Evolutionary conservation across 35 echinoderm and acorn worm genomes (phyloP).

Genomic region (Patiria miniata): DNA sequence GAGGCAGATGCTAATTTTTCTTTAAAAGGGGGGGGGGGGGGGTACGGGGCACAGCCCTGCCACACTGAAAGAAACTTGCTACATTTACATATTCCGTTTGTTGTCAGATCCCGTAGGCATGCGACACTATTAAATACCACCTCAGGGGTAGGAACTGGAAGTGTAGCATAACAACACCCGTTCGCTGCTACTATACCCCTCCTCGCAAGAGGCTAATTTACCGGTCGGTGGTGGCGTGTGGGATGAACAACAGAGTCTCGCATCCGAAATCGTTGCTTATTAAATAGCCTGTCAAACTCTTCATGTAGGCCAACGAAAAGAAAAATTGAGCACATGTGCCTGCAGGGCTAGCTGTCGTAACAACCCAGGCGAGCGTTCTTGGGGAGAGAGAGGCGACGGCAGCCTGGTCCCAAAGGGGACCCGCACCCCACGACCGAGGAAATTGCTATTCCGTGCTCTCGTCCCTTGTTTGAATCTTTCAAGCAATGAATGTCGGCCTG

Average conservation of each 20-base stretch:
- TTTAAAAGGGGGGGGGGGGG: too few relatives aligned
- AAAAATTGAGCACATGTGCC: background rate
- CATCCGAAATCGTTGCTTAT: constrained; percentile 25
- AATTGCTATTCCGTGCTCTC: constrained; percentile 3
- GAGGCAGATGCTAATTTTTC: too few relatives aligned
- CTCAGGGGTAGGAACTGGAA: background rate
- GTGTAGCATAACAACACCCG: too few relatives aligned
- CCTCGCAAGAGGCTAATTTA: background rate
- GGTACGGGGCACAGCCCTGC: too few relatives aligned
- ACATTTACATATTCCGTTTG: constrained; percentile 16
- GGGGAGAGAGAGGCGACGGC: background rate
- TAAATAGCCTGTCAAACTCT: constrained; percentile 31
- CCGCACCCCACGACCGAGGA: background rate
- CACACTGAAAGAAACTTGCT: background rate
- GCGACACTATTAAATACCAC: constrained; percentile 4
- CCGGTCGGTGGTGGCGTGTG: constrained; percentile 6
- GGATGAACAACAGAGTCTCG: background rate
- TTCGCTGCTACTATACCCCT: background rate
- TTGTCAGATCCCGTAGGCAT: background rate
- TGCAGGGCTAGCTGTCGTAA: constrained; percentile 20
- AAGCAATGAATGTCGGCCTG: too few relatives aligned
- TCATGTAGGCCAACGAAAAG: background rate
- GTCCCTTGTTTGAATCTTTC: constrained; percentile 4
- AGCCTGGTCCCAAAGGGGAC: background rate
- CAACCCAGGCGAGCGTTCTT: background rate